Conservation (phyloP, 2,113 vertebrate genomes). For the Amphiprion ocellaris region DNA sequence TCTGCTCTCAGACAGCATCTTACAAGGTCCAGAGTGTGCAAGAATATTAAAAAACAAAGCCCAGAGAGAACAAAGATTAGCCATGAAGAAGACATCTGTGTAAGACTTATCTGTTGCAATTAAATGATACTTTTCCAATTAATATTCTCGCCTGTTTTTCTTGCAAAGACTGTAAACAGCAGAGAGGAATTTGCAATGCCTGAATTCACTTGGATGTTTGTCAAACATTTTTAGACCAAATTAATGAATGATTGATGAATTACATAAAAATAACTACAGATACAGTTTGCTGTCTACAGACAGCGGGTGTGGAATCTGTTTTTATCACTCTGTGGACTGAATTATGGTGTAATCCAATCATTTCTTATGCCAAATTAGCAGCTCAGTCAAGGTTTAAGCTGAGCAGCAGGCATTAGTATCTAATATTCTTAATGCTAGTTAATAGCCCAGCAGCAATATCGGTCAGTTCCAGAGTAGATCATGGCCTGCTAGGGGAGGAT, state of each 20-base stretch:
- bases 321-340: conserved; percentile 27
- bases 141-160: background rate
- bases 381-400: conserved; percentile 39
- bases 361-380: conserved; percentile 43
- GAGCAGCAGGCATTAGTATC: conserved; percentile 44
- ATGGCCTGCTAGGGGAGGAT: conserved; percentile 10
- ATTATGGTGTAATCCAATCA: conserved; percentile 56
- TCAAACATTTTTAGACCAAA: background rate
- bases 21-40: background rate
- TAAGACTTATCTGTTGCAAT: background rate
- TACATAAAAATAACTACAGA: background rate
- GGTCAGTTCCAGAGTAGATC: conserved; percentile 26
- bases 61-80: background rate
- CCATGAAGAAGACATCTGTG: background rate
- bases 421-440: conserved; percentile 51
- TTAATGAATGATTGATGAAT: conserved; percentile 2
- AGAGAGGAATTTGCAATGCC: background rate
- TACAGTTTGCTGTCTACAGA: conserved; percentile 12
- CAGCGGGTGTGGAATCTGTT: conserved; percentile 26
- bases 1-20: background rate
- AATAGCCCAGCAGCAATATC: conserved; percentile 17
- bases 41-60: background rate
- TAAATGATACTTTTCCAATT: background rate
- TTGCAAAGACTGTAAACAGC: background rate
- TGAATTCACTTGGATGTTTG: background rate